These are phyloP conservation scores for Trimorus sp. DNA, from an alignment of 2,888 invertebrate species.

Conservation along the genomic window DNA sequence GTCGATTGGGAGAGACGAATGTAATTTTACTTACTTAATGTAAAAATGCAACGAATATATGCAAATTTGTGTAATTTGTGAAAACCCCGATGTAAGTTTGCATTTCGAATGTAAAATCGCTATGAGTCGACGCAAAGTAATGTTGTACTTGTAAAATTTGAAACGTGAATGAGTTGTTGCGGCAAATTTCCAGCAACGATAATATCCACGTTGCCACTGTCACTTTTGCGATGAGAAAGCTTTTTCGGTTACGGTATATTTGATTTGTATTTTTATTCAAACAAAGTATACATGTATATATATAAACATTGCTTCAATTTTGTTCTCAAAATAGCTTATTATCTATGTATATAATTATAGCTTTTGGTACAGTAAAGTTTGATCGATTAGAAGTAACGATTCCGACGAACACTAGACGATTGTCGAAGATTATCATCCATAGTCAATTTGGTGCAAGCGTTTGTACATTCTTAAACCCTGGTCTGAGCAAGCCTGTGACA, in stretches of 20 bases:
- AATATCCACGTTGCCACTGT: too few relatives aligned
- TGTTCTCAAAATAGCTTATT: conserved; percentile 43
- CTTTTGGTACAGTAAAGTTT: conserved; percentile 46
- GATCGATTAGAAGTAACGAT: conserved; percentile 25
- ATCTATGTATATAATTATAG: conserved; percentile 33
- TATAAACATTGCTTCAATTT: conserved; percentile 38
- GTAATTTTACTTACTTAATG: too few relatives aligned
- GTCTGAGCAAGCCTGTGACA: conserved; percentile 14
- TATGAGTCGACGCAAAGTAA: too few relatives aligned
- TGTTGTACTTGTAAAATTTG: too few relatives aligned
- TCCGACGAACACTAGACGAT: conserved; percentile 15
- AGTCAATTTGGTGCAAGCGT: conserved; percentile 24
- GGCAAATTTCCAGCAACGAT: too few relatives aligned
- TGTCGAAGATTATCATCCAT: conserved; percentile 21
- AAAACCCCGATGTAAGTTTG: too few relatives aligned
- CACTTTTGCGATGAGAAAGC: too few relatives aligned
- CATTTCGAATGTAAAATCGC: too few relatives aligned
- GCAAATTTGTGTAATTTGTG: too few relatives aligned
- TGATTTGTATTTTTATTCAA: conserved; percentile 45
- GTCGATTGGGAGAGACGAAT: too few relatives aligned
- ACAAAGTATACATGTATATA: conserved; percentile 51
- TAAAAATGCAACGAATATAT: too few relatives aligned
- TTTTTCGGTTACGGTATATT: conserved; percentile 21
- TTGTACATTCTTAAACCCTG: conserved; percentile 33
- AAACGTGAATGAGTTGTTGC: too few relatives aligned